Base-by-base conservation (phyloP, 2,113 vertebrate genomes). In the Fulica atra region DNA sequence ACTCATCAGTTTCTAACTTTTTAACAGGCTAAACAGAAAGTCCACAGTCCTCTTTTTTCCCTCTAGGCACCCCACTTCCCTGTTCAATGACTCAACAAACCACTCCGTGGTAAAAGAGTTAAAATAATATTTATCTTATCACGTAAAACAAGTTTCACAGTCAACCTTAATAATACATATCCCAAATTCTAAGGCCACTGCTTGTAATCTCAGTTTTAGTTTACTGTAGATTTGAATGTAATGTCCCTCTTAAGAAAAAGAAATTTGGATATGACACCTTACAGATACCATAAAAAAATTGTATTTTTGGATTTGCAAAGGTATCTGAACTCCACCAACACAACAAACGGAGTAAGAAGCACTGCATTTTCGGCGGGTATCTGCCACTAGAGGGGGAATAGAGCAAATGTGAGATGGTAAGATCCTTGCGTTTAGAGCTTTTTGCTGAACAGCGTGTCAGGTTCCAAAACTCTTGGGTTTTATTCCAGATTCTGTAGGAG, bases 241-340 rank as follows among this genome's bases (percentile, higher is more conserved):
- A 42, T n/a, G 50, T 61, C 12, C 31, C 20, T 15, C 28, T 66
- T 71, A 42, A 60, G 51, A 53, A 77, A 59, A 81, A 31, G 2
- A 53, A 23, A 74, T 53, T 44, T 76, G 16, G 35, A 76, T 76
- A 65, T 24, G 4, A 53, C 15, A 54, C 25, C 26, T 71, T 70
- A n/a, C 0, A 1, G 7, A 50, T 12, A 48, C 42, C 4, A 24
- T 2, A 1, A 38, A 16, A 56, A 94, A 44, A 13, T 1, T 44
- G 31, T 10, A 51, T 44, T 72, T 92, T 61, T 56, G 9, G 13
- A 66, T 51, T 81, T 15, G 13, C 10, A 25, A 18, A 65, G 8
- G 9, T 28, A 28, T 33, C 28, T 40, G 51, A 82, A 42, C 26
- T 25, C 51, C 21, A 9, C 44, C 21, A 61, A 81, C 80, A 16